Evolutionary conservation across 2,113 vertebrate species (phyloP), one percentile per base, ranked within the genome.

Genomic region (Drymodes brunneopygia): DNA sequence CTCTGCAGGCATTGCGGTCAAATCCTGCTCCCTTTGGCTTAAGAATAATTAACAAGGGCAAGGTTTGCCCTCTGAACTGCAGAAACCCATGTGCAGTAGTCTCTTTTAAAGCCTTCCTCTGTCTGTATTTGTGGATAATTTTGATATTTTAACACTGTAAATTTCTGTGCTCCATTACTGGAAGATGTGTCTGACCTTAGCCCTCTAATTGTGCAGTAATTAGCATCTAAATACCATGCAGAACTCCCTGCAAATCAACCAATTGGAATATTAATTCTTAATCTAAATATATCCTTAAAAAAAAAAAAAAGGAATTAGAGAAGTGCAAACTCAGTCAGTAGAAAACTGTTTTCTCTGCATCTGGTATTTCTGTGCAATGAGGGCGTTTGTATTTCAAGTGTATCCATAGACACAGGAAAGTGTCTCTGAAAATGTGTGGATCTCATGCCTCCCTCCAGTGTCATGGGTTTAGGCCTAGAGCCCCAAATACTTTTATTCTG

Each of bases 121-220:
- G 29, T 88, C 58, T 71, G 72, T 61, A 47, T 82, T 90, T 93
- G 86, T 88, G 61, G 57, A 79, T 95, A 86, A 93, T 95, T 96
- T 94, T 91, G 81, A 35, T 96, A 67, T 82, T 96, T 96, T 94
- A 95, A 82, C 95, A 92, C 50, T 74, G 74, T 62, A 13, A 94
- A 94, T 96, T 95, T 97, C 94, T 95, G 85, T 96, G 92, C 93
- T 96, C 47, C 89, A 69, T 97, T 97, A 88, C 61, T 94, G 83
- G 89, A 95, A 94, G 95, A 97, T 95, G 81, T 96, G 88, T 95
- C 96, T 97, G 94, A 96, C 97, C 97, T 97, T 97, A 97, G 97
- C 88, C 97, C 96, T 97, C 97, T 98, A 97, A 97, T 97, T 97
- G 90, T 92, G 95, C 89, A 88, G 94, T 96, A 97, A 98, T 98